These are phyloP conservation scores for Andrena hattorfiana DNA, from an alignment of 2,888 invertebrate genomes.

Conservation along the genomic window DNA sequence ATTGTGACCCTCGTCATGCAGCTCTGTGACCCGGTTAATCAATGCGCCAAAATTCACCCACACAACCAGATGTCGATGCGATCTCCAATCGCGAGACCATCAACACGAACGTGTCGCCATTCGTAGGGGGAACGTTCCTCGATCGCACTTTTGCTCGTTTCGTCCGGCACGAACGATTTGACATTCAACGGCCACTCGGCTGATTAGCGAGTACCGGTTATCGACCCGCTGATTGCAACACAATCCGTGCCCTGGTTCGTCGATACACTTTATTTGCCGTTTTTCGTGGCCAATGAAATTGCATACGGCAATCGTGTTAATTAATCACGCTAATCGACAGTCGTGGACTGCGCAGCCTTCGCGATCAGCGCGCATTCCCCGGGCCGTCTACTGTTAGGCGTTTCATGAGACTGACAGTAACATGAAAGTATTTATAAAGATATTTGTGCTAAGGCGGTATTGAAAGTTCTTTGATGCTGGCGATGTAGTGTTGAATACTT, in stretches of 20 bases:
- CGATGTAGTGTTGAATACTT: too few species aligned
- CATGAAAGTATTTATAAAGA: too few species aligned
- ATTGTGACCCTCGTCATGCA: not conserved
- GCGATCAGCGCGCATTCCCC: too few species aligned
- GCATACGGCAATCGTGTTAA: conserved; percentile 55
- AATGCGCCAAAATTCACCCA: conserved; percentile 14
- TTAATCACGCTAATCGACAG: conserved; percentile 56
- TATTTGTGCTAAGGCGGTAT: too few species aligned
- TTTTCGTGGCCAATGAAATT: conserved; percentile 43
- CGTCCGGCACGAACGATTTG: conserved; percentile 33
- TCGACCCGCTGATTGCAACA: conserved; percentile 51
- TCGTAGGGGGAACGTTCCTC: too few species aligned
- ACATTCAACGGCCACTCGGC: conserved; percentile 45
- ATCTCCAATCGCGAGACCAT: too few species aligned
- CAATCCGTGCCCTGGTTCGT: conserved; percentile 39
- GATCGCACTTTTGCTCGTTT: too few species aligned
- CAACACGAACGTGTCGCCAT: too few species aligned
- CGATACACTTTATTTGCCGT: conserved; percentile 49
- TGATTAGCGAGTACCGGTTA: conserved; percentile 53
- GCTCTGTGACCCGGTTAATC: conserved; percentile 13
- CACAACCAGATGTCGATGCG: not conserved
- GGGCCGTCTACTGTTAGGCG: too few species aligned
- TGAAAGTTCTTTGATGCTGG: too few species aligned
- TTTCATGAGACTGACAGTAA: too few species aligned
- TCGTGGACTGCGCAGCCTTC: too few species aligned